Evolutionary conservation across 2,888 invertebrate species (phyloP).

Genomic region (Thyatira batis): DNA sequence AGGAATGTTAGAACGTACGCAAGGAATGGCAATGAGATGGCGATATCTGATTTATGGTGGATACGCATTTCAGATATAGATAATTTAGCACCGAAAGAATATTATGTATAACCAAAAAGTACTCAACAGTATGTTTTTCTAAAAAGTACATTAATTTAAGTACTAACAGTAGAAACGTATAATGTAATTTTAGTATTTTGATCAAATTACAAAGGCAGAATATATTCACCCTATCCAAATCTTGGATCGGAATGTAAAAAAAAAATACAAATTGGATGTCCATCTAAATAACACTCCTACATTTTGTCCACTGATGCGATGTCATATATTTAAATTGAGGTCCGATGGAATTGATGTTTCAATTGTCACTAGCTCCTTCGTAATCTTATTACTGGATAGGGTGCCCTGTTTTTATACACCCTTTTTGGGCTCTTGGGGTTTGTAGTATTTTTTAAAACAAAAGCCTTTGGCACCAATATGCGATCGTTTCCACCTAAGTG

Average conservation of each 20-base stretch:
- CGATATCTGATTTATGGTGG: slow-evolving; percentile 40
- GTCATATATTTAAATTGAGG: slow-evolving; percentile 75
- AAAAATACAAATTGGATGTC: slow-evolving; percentile 61
- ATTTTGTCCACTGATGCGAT: slow-evolving; percentile 57
- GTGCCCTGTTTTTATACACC: slow-evolving; percentile 35
- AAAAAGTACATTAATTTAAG: no score
- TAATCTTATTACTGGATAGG: slow-evolving; percentile 73
- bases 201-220: slow-evolving; percentile 27
- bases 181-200: no score
- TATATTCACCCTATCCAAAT: slow-evolving; percentile 18
- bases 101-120: no score
- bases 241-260: neutral
- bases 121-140: no score
- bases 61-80: slow-evolving; percentile 30
- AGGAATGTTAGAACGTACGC: slow-evolving; percentile 59
- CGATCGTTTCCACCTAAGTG: slow-evolving; percentile 41
- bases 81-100: no score
- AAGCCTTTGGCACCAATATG: slow-evolving; percentile 25
- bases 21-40: slow-evolving; percentile 50
- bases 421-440: neutral
- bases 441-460: slow-evolving; percentile 15
- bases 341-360: slow-evolving; percentile 65
- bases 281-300: slow-evolving; percentile 59
- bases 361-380: slow-evolving; percentile 67
- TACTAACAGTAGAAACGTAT: neutral